Evolutionary conservation across 2,888 invertebrate genomes (phyloP), one percentile per base, ranked within the genome.

Genomic region (Synergus umbraculus): DNA sequence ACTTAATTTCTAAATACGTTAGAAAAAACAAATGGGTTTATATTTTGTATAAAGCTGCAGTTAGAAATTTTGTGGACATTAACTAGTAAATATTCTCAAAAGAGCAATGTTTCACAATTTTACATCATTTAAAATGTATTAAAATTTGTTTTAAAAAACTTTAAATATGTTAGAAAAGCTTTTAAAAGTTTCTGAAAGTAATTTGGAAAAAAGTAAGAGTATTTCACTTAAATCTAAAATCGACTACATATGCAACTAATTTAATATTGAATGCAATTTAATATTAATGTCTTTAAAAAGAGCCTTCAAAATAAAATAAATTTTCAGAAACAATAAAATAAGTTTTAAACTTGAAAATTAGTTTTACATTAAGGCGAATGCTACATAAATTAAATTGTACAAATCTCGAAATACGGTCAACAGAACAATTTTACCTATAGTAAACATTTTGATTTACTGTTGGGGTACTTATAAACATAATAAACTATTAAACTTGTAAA

Each of bases 381-480:
- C 10, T 60, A 60, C 29, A 37, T 41, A 37, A 73, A 69, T 12
- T 46, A 49, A 49, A 15, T 49, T 54, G 22, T 54, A 54, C 8
- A 37, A 29, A 49, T 73, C 29, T 37, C 15, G 9, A 54, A 73
- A 54, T 15, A 49, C 22, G 13, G 18, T 18, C n/a, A 63, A 63
- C 22, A 29, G 12, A 12, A 13, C n/a, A 29, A 29, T 46, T 54
- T 69, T 69, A 69, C 22, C 49, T 49, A 69, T 22, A 49, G 18
- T 69, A 60, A 60, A 22, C 60, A 12, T 60, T 60, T 60, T 60
- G 60, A 60, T 60, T 60, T 60, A 46, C 46, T 37, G 8, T 73
- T 73, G 9, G 54, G 29, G 29, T 73, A 29, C n/a, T 54, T 73
- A 73, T 37, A 73, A 73, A 54, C 69, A 22, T 69, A 69, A 66